Evolutionary conservation across 2,113 vertebrate genomes (phyloP).

Genomic region (Herpailurus yagouaroundi): DNA sequence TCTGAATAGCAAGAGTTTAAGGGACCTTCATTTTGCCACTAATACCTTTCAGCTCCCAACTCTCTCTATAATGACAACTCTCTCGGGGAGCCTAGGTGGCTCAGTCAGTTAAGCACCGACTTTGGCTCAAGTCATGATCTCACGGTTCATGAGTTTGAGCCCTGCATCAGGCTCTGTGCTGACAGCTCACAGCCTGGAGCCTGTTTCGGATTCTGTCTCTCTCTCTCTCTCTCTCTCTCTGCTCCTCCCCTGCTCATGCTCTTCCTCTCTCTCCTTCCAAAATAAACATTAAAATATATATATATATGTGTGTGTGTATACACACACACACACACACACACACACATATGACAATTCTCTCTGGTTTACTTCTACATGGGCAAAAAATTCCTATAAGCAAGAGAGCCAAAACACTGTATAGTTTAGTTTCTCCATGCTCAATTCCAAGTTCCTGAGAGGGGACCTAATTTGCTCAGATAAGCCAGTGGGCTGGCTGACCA

Average conservation of each 20-base stretch:
- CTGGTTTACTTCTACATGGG: background rate
- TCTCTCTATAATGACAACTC: background rate
- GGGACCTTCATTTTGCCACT: background rate
- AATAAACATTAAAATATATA: too few species aligned
- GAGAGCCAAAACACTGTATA: background rate
- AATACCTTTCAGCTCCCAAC: background rate
- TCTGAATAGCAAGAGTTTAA: background rate
- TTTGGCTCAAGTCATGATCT: too few species aligned
- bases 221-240: too few species aligned
- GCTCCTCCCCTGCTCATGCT: too few species aligned
- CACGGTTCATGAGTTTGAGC: too few species aligned
- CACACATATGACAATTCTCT: background rate
- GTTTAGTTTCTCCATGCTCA: background rate
- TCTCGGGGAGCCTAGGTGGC: background rate
- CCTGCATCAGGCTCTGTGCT: too few species aligned
- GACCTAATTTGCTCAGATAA: conserved; percentile 21
- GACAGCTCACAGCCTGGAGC: too few species aligned
- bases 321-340: too few species aligned
- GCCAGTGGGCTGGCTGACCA: background rate
- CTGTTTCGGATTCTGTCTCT: too few species aligned
- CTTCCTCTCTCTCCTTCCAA: too few species aligned
- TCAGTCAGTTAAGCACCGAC: too few species aligned
- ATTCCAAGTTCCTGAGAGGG: background rate
- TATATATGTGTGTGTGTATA: too few species aligned
- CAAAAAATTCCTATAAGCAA: conserved; percentile 6